Base-by-base conservation (phyloP, 2,113 vertebrate genomes). In the Sinocyclocheilus grahami region DNA sequence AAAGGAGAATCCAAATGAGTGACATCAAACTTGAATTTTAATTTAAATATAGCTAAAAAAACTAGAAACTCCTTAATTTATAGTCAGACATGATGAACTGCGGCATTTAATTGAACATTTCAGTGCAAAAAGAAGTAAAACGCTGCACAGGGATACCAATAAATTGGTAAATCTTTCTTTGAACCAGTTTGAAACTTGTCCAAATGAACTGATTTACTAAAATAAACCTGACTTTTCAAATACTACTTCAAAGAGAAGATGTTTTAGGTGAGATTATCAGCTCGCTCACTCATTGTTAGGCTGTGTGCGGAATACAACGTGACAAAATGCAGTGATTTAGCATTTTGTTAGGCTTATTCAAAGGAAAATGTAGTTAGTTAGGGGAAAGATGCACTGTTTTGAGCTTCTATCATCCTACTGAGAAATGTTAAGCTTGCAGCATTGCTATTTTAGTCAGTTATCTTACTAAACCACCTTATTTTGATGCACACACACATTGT, bases 391-490 rank as follows among this genome's bases (percentile, higher is more conserved):
- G 22, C 10, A 42, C 33, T 51, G 20, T 33, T 37, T 37, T 37
- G 16, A 37, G 67, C 67, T 37, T 9, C 7, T 69, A 3, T 18
- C 7, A 37, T 69, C 37, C 30, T 39, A 11, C 9, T 42, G 69
- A 22, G 1, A 72, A 72, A 72, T 22, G 37, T 42, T 12, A 12
- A 12, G 37, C 1, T 60, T 9, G 22, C 20, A 60, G 18, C 33
- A 39, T 39, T 39, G 69, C 46, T 78, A 20, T 78, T 78, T 55
- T 20, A 78, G 76, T 78, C 76, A 53, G 13, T 33, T 55, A 72
- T 72, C 8, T 72, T 7, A 22, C 20, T 22, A 4, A 51, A 58
- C 9, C 48, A 24, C n/a, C 12, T 10, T 53, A 46, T 62, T 65
- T 11, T 10, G 30, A 72, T 18, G 30, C 74, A n/a, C n/a, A 60